These are phyloP conservation scores for Eupeodes luniger DNA, from an alignment of 2,888 invertebrate genomes.

Conservation along the genomic window DNA sequence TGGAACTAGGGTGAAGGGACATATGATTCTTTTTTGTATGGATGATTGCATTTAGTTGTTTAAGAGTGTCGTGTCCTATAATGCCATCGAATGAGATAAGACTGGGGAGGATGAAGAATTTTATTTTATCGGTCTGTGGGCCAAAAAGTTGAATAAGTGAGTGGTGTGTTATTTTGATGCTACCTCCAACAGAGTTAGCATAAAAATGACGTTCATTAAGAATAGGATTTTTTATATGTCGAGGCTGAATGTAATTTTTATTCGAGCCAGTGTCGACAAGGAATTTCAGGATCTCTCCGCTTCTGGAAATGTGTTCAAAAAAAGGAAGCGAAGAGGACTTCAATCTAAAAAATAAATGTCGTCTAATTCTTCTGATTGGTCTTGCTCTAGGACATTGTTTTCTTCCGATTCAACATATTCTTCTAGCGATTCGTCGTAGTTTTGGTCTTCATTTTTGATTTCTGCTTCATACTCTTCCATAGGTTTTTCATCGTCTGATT, in stretches of 20 bases:
- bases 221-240: not conserved
- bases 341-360: not conserved
- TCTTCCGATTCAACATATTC: not conserved
- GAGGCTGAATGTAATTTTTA: not conserved
- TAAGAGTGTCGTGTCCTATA: not conserved
- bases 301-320: too few relatives aligned
- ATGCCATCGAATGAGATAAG: not conserved
- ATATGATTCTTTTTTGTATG: not conserved
- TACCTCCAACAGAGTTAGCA: conserved; percentile 3
- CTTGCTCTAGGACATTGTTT: not conserved
- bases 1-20: not conserved
- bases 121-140: not conserved
- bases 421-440: not conserved
- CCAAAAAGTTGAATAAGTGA: conserved; percentile 1
- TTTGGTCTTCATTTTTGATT: not conserved
- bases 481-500: too few relatives aligned
- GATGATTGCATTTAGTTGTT: too few relatives aligned
- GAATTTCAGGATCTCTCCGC: too few relatives aligned
- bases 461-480: not conserved
- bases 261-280: too few relatives aligned
- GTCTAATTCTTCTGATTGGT: not conserved
- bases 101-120: not conserved
- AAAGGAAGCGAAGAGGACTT: not conserved
- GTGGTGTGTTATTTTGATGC: not conserved
- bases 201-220: not conserved